Conservation (phyloP, 2,797 vertebrate species). For the Amblyraja radiata region DNA sequence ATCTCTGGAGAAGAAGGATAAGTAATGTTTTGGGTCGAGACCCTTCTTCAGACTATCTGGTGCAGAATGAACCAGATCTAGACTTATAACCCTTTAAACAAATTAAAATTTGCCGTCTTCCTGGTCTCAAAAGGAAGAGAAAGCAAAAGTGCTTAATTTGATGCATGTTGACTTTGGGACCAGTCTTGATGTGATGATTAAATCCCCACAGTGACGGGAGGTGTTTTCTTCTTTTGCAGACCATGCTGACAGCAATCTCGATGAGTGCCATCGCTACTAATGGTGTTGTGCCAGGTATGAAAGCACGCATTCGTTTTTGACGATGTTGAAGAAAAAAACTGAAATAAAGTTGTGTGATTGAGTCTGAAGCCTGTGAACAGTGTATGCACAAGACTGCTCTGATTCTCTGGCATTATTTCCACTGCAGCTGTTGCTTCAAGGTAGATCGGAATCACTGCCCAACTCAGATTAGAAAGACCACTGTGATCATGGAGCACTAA, state of each 20-base stretch:
- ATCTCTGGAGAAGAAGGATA: too few relatives aligned
- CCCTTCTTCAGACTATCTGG: too few relatives aligned
- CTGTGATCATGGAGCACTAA: not conserved
- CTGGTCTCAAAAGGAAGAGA: not conserved
- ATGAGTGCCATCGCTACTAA: constrained; percentile 98
- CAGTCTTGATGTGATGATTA: not conserved
- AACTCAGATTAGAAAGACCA: not conserved
- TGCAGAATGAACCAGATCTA: too few relatives aligned
- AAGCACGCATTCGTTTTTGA: not conserved
- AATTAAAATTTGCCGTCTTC: not conserved
- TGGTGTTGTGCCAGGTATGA: constrained; percentile 95
- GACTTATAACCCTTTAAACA: not conserved
- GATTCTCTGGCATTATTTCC: not conserved
- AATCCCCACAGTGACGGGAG: not conserved
- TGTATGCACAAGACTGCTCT: not conserved
- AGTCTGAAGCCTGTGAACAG: not conserved
- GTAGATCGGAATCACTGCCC: not conserved
- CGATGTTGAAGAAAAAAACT: not conserved
- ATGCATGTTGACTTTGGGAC: not conserved
- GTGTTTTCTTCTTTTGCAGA: constrained; percentile 61
- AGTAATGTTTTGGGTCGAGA: too few relatives aligned
- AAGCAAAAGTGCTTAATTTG: not conserved
- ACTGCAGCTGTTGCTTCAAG: not conserved
- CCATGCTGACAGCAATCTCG: constrained; percentile 99
- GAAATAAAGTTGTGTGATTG: not conserved